Conservation (phyloP, 1,140 invertebrate species). For the Ptiloglossa arizonensis region DNA sequence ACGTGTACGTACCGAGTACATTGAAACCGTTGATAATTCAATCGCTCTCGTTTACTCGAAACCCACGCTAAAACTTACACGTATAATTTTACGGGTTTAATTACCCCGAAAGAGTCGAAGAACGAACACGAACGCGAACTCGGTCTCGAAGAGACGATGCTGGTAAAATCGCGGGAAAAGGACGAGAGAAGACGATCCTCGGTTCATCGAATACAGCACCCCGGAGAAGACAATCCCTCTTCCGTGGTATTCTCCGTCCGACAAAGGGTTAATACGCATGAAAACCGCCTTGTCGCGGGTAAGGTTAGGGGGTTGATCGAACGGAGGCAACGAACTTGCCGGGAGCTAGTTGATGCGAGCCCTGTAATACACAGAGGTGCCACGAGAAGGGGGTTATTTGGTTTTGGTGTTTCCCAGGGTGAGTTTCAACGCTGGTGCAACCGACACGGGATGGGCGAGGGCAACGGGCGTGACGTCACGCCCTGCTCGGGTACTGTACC, state of each 20-base stretch:
- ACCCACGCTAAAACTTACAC: too few relatives aligned
- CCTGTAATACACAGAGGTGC: conserved; percentile 21
- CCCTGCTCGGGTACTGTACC: conserved; percentile 28
- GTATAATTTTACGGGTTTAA: too few relatives aligned
- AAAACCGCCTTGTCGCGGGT: neutral
- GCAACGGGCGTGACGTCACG: conserved; percentile 47
- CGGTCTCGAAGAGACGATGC: too few relatives aligned
- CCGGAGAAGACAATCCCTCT: neutral
- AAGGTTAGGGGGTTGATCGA: neutral
- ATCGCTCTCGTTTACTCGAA: too few relatives aligned
- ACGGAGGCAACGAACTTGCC: conserved; percentile 23
- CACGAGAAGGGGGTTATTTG: conserved; percentile 51
- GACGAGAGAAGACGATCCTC: too few relatives aligned
- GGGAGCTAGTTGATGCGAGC: conserved; percentile 15
- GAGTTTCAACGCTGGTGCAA: conserved; percentile 34
- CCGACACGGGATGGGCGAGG: conserved; percentile 33
- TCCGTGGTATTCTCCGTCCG: neutral
- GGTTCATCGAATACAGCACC: neutral
- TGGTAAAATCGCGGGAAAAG: too few relatives aligned
- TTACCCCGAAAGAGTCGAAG: too few relatives aligned
- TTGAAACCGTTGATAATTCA: too few relatives aligned
- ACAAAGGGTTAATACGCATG: neutral
- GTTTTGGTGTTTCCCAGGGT: conserved; percentile 45
- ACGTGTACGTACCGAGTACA: too few relatives aligned
- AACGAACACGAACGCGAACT: too few relatives aligned